Conservation (phyloP, 2,888 invertebrate genomes). For the Kuschelorhynchus macadamiae region DNA sequence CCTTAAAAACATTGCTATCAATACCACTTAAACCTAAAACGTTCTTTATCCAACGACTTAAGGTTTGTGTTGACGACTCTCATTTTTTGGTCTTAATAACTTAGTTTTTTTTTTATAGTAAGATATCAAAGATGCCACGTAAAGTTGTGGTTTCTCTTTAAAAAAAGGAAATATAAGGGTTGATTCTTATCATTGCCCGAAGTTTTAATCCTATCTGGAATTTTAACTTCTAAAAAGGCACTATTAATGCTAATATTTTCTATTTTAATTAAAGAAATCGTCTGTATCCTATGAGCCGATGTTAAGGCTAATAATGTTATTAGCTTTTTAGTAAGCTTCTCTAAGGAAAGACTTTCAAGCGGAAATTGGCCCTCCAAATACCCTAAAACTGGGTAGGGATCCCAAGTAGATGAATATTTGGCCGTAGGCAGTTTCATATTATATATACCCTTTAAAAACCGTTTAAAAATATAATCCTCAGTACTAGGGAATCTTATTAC, state of each 20-base stretch:
- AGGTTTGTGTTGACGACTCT: constrained; percentile 7
- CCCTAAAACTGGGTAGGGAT: constrained; percentile 32
- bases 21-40: constrained; percentile 13
- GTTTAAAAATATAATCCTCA: no score
- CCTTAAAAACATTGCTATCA: constrained; percentile 13
- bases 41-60: background rate
- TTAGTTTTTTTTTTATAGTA: constrained; percentile 20
- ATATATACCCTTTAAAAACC: constrained; percentile 28
- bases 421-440: constrained; percentile 31
- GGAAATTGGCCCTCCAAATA: constrained; percentile 28
- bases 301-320: constrained; percentile 33
- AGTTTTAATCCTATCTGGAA: constrained; percentile 41
- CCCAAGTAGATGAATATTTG: constrained; percentile 39
- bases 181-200: constrained; percentile 29
- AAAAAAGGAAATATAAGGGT: constrained; percentile 26
- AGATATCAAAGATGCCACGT: constrained; percentile 8
- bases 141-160: constrained; percentile 18
- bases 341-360: constrained; percentile 20
- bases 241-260: constrained; percentile 20
- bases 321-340: constrained; percentile 29
- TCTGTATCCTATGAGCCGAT: constrained; percentile 32
- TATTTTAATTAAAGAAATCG: constrained; percentile 31
- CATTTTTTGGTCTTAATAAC: constrained; percentile 5
- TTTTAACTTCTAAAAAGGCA: constrained; percentile 28
- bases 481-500: no score